A percentile compares a stretch with the other conserved stretches of the same genome.
Conservation (phyloP, 2,113 vertebrate genomes). For the Aspiorhynchus laticeps region DNA sequence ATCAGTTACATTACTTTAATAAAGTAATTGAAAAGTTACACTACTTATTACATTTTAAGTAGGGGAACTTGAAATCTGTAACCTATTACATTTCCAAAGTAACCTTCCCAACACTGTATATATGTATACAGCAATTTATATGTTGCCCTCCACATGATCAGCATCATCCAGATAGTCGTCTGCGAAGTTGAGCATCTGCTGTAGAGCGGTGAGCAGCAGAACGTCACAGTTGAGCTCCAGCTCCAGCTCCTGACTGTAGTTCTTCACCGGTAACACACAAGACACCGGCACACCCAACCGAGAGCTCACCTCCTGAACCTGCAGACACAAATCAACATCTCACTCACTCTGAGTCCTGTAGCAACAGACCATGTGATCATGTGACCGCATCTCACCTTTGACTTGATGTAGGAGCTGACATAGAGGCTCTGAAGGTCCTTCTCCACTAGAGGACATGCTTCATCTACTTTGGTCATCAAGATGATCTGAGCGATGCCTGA, state of each 20-base stretch:
- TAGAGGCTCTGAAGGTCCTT: conserved; percentile 63
- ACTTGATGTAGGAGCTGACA: conserved; percentile 62
- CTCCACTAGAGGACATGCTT: conserved; percentile 66
- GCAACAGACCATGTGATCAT: neutral
- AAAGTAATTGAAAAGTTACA: no score
- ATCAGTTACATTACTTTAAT: no score
- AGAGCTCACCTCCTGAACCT: conserved; percentile 66
- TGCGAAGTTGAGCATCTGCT: conserved; percentile 66
- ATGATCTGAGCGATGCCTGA: conserved; percentile 69
- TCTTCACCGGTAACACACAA: conserved; percentile 69
- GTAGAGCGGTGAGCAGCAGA: conserved; percentile 65
- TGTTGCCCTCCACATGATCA: neutral
- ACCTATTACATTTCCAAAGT: no score
- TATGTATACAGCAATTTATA: neutral
- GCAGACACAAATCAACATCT: neutral
- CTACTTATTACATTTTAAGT: no score
- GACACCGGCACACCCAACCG: conserved; percentile 66
- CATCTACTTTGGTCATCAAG: conserved; percentile 71
- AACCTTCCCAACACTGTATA: no score
- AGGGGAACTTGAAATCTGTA: no score
- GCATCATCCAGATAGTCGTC: conserved; percentile 70
- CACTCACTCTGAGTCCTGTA: neutral
- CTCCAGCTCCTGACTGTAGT: conserved; percentile 71
- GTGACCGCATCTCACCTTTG: conserved; percentile 53
- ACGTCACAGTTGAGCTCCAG: conserved; percentile 62